Evolutionary conservation across 2,797 vertebrate species (phyloP), one percentile per base, ranked within the genome.

Genomic region (Myotis planiceps): DNA sequence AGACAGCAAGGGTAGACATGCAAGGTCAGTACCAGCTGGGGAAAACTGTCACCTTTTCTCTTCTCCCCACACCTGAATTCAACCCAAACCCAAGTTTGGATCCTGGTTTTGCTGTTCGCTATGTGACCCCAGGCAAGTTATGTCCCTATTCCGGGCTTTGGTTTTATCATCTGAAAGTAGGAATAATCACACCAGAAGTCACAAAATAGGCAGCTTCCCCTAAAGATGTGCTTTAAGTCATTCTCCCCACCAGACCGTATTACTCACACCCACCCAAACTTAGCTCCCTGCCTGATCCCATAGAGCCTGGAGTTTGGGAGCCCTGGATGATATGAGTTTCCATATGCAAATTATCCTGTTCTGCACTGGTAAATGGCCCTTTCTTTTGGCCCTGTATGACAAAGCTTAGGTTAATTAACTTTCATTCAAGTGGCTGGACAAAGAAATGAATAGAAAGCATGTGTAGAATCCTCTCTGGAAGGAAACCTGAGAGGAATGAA

Each of bases 351-450:
- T 92, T 4, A 37, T 32, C 65, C 69, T 37, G 68, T 71, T 27
- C 68, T 1, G 37, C 14, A 32, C 58, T 72, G 1, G 65, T 37
- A 49, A 93, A 49, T 65, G 72, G 81, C 78, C 68, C 69, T 71
- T 76, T 87, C 49, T 76, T 14, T n/a, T 58, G 60, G 39, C 27
- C 55, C n/a, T 1, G 15, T 16, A 6, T 34, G 60, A 89, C 86
- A 95, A 87, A 82, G 82, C 74, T 92, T 23, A 29, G 68, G 93
- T 92, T 96, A 96, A 96, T 95, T 93, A 96, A 87, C 74, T 92
- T 96, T 96, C 93, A 90, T 21, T 94, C 90, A 93, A 71, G 37
- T 29, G n/a, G 88, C 39, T 39, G 10, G 51, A 76, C 29, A 29
- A 75, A 91, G 60, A 74, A 91, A 51, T 49, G 19, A 82, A 47